Conservation (phyloP, 1,140 invertebrate species). For the Cardiocondyla obscurior region DNA sequence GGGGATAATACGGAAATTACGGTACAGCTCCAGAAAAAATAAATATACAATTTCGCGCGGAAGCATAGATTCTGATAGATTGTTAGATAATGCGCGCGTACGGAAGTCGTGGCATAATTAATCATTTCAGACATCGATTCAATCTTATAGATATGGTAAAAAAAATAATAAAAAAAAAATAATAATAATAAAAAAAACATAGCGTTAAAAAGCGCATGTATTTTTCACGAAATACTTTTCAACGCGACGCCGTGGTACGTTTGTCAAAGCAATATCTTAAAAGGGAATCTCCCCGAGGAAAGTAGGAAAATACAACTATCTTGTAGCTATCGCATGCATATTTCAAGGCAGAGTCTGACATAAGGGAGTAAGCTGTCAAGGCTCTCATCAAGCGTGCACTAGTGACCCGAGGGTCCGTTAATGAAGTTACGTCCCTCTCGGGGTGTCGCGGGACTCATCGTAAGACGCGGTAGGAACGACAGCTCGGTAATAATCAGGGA, state of each 20-base stretch:
- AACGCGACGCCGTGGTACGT: neutral
- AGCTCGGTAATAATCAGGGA: constrained; percentile 33
- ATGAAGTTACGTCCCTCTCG: constrained; percentile 69
- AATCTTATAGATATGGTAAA: neutral
- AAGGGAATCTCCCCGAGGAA: neutral
- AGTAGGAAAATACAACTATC: constrained; percentile 5
- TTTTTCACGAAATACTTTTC: neutral
- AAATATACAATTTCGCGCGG: too few relatives aligned
- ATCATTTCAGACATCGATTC: neutral
- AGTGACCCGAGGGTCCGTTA: constrained; percentile 72
- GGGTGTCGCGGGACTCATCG: constrained; percentile 21
- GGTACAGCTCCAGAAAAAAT: neutral
- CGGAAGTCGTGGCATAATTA: neutral
- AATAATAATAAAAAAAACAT: neutral
- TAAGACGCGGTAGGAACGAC: constrained; percentile 23
- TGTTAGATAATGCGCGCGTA: neutral
- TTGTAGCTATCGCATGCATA: constrained; percentile 13
- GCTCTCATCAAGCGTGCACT: constrained; percentile 13
- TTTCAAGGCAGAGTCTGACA: constrained; percentile 15
- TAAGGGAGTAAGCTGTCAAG: constrained; percentile 14
- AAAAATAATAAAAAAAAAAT: neutral
- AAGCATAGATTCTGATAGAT: neutral
- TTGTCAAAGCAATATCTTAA: neutral
- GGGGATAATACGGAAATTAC: neutral
- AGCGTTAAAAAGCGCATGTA: neutral